Evolutionary conservation across 2,797 vertebrate genomes (phyloP).

Genomic region (Lagothrix lagotricha): DNA sequence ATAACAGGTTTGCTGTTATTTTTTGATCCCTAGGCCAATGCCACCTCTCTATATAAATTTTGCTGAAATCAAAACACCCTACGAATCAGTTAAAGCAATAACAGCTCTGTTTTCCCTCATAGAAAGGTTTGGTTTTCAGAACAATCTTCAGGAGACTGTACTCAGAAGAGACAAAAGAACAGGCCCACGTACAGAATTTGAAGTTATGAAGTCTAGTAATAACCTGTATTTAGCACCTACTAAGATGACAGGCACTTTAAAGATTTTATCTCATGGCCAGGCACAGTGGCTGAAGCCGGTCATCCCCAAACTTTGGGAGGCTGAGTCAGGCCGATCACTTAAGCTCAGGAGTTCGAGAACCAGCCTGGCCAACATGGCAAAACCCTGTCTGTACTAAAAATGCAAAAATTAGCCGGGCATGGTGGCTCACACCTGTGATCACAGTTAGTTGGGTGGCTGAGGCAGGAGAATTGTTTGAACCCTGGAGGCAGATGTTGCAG

Average conservation of each 20-base stretch:
- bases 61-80: constrained; percentile 56
- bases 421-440: too few species aligned
- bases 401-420: too few species aligned
- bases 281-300: not conserved
- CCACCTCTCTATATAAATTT: not conserved
- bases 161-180: not conserved
- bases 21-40: constrained; percentile 67
- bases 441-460: too few species aligned
- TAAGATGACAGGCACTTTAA: not conserved
- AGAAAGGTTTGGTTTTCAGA: not conserved
- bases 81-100: constrained; percentile 55
- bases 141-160: not conserved
- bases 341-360: too few species aligned
- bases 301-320: not conserved
- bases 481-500: too few species aligned
- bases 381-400: too few species aligned
- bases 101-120: constrained; percentile 54
- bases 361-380: too few species aligned
- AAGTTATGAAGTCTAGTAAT: not conserved
- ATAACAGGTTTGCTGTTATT: constrained; percentile 56
- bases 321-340: too few species aligned
- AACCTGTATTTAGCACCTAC: not conserved
- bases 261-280: not conserved
- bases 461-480: too few species aligned
- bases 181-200: not conserved